These are phyloP conservation scores for Anisognathus igniventris DNA, from an alignment of 2,797 vertebrate species.

Conservation along the genomic window DNA sequence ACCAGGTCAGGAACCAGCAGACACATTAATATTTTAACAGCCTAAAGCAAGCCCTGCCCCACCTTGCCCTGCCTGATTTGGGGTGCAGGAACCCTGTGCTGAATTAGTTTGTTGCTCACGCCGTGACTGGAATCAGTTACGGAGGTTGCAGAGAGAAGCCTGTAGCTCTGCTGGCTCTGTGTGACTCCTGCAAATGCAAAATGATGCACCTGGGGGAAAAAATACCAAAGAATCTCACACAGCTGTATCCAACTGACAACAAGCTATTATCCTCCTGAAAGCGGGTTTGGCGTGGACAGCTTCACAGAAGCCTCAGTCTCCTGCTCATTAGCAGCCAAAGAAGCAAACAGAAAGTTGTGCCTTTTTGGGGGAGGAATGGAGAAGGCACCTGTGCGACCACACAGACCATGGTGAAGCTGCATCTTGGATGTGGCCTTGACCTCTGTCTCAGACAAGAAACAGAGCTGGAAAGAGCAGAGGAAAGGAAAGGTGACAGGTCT, in stretches of 20 bases:
- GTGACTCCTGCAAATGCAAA: neutral
- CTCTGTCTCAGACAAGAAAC: neutral
- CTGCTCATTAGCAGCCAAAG: neutral
- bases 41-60: neutral
- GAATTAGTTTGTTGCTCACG: neutral
- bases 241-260: neutral
- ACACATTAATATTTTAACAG: neutral
- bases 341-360: neutral
- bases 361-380: neutral
- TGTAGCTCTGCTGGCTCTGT: neutral
- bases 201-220: neutral
- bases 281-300: neutral
- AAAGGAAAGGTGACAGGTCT: neutral
- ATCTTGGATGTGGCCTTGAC: neutral
- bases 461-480: neutral
- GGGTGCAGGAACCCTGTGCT: neutral
- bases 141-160: neutral
- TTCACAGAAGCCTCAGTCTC: neutral
- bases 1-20: neutral
- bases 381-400: neutral
- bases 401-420: accelerated
- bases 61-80: neutral
- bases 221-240: neutral
- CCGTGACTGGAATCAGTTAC: neutral
- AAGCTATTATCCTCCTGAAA: neutral